These are phyloP conservation scores for Nannobrachium achirus DNA, from an alignment of 2,113 vertebrate species.

Conservation along the genomic window DNA sequence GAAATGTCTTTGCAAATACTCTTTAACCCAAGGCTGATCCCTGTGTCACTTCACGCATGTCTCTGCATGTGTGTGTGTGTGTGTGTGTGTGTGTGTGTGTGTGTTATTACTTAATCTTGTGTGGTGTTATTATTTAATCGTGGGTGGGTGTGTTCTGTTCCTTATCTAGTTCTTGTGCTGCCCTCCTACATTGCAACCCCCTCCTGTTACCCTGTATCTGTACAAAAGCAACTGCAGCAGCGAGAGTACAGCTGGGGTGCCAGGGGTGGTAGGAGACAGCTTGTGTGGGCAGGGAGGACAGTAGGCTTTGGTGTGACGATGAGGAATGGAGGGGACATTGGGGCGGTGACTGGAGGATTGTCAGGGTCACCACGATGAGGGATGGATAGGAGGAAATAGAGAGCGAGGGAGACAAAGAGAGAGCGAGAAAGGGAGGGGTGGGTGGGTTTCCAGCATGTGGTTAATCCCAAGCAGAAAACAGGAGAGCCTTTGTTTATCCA, in stretches of 20 bases:
- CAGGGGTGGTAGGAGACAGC: neutral
- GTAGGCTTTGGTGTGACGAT: neutral
- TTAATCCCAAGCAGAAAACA: conserved; percentile 75
- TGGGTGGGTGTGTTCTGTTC: too few species aligned
- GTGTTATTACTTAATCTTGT: neutral
- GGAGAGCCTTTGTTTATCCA: conserved; percentile 72
- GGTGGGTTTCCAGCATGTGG: conserved; percentile 59
- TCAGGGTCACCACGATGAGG: conserved; percentile 52
- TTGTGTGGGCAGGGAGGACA: conserved; percentile 2
- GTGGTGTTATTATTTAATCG: too few species aligned
- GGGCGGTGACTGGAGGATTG: conserved; percentile 51
- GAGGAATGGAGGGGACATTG: neutral
- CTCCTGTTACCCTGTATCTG: neutral
- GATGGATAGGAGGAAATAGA: conserved; percentile 2
- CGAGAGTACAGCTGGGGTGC: conserved; percentile 20
- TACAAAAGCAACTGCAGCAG: conserved; percentile 57
- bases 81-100: neutral
- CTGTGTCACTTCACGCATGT: neutral
- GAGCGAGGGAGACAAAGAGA: neutral
- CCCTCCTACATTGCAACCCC: neutral
- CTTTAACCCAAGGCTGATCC: too few species aligned
- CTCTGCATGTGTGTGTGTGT: neutral
- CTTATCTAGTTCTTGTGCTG: neutral
- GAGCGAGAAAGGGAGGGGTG: conserved; percentile 1
- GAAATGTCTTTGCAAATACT: neutral